Conservation (phyloP, 1,140 invertebrate genomes). For the Drosophila miranda region DNA sequence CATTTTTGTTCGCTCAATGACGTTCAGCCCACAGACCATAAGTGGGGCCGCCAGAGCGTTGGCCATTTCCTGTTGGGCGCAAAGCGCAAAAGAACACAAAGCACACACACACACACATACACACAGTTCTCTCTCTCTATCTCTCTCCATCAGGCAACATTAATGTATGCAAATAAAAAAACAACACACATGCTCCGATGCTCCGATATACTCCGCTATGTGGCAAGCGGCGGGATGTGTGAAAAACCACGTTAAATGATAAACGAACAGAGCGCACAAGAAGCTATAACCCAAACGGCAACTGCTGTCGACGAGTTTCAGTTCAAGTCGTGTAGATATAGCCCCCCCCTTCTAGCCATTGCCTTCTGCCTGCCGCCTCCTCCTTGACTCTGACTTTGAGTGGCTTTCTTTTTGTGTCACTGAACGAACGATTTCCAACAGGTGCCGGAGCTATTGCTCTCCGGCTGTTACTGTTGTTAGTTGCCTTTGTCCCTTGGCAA, state of each 20-base stretch:
- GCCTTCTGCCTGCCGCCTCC: background rate
- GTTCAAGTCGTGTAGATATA: conserved; percentile 48
- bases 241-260: conserved; percentile 65
- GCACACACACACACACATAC: conserved; percentile 5
- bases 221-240: conserved; percentile 49
- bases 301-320: conserved; percentile 40
- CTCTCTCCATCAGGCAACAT: conserved; percentile 12
- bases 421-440: conserved; percentile 64
- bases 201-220: background rate
- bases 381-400: conserved; percentile 19
- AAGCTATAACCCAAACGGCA: conserved; percentile 40
- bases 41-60: conserved; percentile 30
- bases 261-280: conserved; percentile 43
- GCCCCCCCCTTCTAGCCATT: background rate
- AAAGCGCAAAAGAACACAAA: conserved; percentile 38
- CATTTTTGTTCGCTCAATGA: conserved; percentile 36
- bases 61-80: conserved; percentile 65
- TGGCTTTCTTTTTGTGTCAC: conserved; percentile 79
- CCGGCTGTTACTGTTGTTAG: conserved; percentile 12
- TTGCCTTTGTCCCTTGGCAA: conserved; percentile 51
- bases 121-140: background rate
- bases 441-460: conserved; percentile 46
- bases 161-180: conserved; percentile 52
- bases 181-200: conserved; percentile 17
- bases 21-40: conserved; percentile 45